Percentiles rank a stretch among this genome's conserved stretches.
phyloP scores from a whole-genome alignment of 1,140 invertebrate species.

The Euwallacea fornicatus region DNA sequence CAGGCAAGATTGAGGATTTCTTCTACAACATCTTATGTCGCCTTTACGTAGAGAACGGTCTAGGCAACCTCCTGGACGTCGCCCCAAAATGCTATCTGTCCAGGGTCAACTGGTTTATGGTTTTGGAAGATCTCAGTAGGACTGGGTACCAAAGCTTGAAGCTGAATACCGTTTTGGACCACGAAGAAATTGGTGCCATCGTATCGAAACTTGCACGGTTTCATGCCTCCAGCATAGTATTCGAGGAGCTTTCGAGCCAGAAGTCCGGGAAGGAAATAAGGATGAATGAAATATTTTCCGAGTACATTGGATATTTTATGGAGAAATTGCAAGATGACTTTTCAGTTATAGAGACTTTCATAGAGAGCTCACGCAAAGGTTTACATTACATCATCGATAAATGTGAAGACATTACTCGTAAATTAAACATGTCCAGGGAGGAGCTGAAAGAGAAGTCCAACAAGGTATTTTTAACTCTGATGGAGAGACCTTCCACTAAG shows the following conservation, averaged over 20 bases:
- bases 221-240: slow-evolving; percentile 11
- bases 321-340: not conserved
- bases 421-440: not conserved
- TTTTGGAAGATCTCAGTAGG: slow-evolving; percentile 19
- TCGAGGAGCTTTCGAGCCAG: slow-evolving; percentile 19
- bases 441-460: not conserved
- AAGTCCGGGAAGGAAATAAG: slow-evolving; percentile 2
- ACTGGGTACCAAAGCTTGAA: slow-evolving; percentile 1
- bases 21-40: slow-evolving; percentile 18
- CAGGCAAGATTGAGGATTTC: slow-evolving; percentile 26
- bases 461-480: too few species aligned
- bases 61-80: slow-evolving; percentile 19
- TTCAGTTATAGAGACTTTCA: not conserved
- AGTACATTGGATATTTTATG: not conserved
- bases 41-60: not conserved
- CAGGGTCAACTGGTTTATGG: not conserved
- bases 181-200: not conserved
- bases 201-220: slow-evolving; percentile 19
- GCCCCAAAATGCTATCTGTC: slow-evolving; percentile 27
- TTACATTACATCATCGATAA: not conserved
- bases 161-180: slow-evolving; percentile 6
- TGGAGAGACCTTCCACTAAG: not conserved
- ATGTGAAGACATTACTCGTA: not conserved
- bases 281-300: slow-evolving; percentile 3
- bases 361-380: slow-evolving; percentile 2